Percentiles rank a stretch among this genome's conserved stretches.
These are phyloP conservation scores for Xyrauchen texanus DNA, from an alignment of 2,113 vertebrate species.

Conservation along the genomic window DNA sequence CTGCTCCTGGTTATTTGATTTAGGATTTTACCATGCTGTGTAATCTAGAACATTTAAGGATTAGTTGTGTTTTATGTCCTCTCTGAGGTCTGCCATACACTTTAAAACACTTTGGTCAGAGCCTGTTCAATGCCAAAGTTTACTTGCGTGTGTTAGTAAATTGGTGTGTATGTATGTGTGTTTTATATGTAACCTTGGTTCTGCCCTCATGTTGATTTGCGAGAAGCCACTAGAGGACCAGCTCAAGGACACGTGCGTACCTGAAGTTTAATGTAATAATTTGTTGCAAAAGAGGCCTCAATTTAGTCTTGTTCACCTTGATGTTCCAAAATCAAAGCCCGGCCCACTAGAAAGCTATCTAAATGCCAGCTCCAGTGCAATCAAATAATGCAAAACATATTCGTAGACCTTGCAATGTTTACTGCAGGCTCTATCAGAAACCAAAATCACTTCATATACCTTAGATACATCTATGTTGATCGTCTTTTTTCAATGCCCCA, in stretches of 20 bases:
- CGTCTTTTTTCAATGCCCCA: not conserved
- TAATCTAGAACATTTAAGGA: constrained; percentile 24
- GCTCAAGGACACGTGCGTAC: constrained; percentile 42
- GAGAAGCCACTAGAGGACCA: constrained; percentile 33
- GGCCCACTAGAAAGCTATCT: not conserved
- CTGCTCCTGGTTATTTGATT: constrained; percentile 25
- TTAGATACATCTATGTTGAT: constrained; percentile 34
- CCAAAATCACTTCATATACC: constrained; percentile 48
- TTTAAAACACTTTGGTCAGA: constrained; percentile 29
- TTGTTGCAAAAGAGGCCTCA: constrained; percentile 14
- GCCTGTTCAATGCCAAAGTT: constrained; percentile 47
- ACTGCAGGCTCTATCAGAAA: constrained; percentile 39
- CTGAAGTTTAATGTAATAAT: constrained; percentile 37
- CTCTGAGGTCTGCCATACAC: constrained; percentile 29
- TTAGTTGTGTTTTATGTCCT: constrained; percentile 36
- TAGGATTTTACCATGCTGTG: constrained; percentile 21
- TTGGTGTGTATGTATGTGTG: not conserved
- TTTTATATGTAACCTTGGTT: constrained; percentile 40
- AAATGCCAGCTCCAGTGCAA: not conserved
- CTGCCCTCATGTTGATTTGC: constrained; percentile 47
- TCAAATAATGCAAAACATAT: constrained; percentile 33
- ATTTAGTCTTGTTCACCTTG: constrained; percentile 10
- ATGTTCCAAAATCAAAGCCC: not conserved
- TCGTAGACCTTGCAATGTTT: constrained; percentile 28
- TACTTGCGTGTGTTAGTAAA: constrained; percentile 15